These are phyloP conservation scores for Camponotus pennsylvanicus DNA, from an alignment of 1,140 invertebrate species.

Conservation along the genomic window DNA sequence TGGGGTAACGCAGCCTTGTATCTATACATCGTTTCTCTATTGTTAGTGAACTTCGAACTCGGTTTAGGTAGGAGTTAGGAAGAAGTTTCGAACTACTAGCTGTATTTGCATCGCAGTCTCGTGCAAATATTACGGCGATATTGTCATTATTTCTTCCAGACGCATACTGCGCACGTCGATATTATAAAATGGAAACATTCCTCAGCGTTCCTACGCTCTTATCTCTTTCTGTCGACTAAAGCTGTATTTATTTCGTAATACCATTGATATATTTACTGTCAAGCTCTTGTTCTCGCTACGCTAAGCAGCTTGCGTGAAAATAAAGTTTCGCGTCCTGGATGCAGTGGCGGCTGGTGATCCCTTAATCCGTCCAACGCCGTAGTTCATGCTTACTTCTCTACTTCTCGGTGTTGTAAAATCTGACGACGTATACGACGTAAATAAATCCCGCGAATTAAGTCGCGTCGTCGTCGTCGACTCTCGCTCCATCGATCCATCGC, in stretches of 20 bases:
- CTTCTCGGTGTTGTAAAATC: conserved; percentile 53
- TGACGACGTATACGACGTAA: conserved; percentile 54
- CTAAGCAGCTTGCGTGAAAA: conserved; percentile 59
- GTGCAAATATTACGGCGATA: conserved; percentile 39
- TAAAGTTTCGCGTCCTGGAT: conserved; percentile 56
- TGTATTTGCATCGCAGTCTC: conserved; percentile 26
- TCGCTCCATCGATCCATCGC: conserved; percentile 24
- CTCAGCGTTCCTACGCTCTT: not conserved
- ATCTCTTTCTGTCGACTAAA: not conserved
- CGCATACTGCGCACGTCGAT: not conserved
- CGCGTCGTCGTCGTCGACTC: conserved; percentile 35
- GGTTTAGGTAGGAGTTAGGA: conserved; percentile 42
- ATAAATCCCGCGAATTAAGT: conserved; percentile 63
- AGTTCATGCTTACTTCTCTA: conserved; percentile 60
- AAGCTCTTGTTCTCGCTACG: conserved; percentile 38
- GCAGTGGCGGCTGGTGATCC: conserved; percentile 53
- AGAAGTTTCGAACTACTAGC: conserved; percentile 50
- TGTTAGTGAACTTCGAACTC: conserved; percentile 27
- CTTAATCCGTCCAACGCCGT: conserved; percentile 57
- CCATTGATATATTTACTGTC: conserved; percentile 59
- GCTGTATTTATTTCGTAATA: conserved; percentile 49
- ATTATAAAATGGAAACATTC: not conserved
- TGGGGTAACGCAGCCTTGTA: conserved; percentile 13
- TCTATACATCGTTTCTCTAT: conserved; percentile 43
- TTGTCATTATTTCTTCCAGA: conserved; percentile 38